Evolutionary conservation across 2,113 vertebrate genomes (phyloP).

Genomic region (Anarhynchus alexandrinus): DNA sequence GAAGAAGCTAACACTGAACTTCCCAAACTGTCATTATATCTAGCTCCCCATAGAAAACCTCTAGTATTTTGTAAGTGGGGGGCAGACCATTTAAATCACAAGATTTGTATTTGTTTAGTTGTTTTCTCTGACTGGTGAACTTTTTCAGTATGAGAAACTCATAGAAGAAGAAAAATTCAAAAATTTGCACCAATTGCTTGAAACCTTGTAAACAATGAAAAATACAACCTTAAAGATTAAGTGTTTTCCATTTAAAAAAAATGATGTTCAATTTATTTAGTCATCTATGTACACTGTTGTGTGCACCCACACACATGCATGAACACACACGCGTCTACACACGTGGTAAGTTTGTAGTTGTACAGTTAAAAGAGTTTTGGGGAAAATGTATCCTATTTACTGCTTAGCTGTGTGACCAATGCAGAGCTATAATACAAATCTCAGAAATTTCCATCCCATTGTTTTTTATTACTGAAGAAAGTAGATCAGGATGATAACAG

Average conservation of each 20-base stretch:
- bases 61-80: background rate
- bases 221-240: background rate
- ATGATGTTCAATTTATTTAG: background rate
- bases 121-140: background rate
- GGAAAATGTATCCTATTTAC: background rate
- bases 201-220: background rate
- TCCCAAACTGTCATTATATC: background rate
- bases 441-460: background rate
- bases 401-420: background rate
- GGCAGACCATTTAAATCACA: background rate
- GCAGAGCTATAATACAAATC: background rate
- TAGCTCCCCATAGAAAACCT: background rate
- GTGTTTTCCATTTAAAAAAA: background rate
- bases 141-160: background rate
- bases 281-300: background rate
- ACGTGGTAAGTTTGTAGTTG: background rate
- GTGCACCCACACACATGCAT: background rate
- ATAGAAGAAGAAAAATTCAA: background rate
- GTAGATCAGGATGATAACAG: constrained; percentile 13
- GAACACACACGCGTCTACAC: background rate
- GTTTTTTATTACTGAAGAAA: constrained; percentile 9
- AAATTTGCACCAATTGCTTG: background rate
- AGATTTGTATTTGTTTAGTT: background rate
- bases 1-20: background rate
- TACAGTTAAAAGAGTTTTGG: background rate